Conservation (phyloP, 2,113 vertebrate species). For the Climacteris rufus region DNA sequence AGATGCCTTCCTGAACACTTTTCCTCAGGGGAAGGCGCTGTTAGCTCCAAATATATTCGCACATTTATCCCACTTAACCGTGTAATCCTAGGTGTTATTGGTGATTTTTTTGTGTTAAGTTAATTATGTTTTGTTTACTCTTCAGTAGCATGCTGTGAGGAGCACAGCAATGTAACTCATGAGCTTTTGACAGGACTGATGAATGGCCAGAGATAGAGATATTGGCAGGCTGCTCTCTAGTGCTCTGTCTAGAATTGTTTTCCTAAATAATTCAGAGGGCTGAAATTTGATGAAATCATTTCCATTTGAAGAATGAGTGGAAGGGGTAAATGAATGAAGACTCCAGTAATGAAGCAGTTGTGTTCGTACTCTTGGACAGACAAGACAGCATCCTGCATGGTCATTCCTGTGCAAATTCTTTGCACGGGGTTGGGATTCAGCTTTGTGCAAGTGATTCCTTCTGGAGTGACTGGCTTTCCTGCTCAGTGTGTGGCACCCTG, state of each 20-base stretch:
- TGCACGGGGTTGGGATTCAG: not conserved
- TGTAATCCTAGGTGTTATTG: conserved; percentile 25
- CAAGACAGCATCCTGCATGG: not conserved
- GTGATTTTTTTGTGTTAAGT: conserved; percentile 25
- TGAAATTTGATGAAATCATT: conserved; percentile 62
- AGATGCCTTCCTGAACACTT: not conserved
- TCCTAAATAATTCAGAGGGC: conserved; percentile 61
- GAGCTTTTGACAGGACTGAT: conserved; percentile 46
- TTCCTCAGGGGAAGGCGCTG: not conserved
- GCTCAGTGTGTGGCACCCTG: not conserved
- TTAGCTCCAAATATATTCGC: not conserved
- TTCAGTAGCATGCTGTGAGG: not conserved
- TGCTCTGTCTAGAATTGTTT: conserved; percentile 51
- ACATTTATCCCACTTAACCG: conserved; percentile 30
- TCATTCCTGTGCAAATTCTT: not conserved
- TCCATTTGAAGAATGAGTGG: conserved; percentile 42
- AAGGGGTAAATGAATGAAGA: conserved; percentile 31
- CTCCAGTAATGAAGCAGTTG: not conserved
- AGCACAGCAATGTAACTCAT: not conserved
- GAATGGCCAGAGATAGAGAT: conserved; percentile 50
- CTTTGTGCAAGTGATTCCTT: not conserved
- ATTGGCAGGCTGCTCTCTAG: conserved; percentile 50
- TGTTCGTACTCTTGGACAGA: not conserved
- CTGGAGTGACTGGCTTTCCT: not conserved
- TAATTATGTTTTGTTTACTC: conserved; percentile 59